These are phyloP conservation scores for Agrilus biguttatus DNA, from an alignment of 2,888 invertebrate genomes.

Conservation along the genomic window DNA sequence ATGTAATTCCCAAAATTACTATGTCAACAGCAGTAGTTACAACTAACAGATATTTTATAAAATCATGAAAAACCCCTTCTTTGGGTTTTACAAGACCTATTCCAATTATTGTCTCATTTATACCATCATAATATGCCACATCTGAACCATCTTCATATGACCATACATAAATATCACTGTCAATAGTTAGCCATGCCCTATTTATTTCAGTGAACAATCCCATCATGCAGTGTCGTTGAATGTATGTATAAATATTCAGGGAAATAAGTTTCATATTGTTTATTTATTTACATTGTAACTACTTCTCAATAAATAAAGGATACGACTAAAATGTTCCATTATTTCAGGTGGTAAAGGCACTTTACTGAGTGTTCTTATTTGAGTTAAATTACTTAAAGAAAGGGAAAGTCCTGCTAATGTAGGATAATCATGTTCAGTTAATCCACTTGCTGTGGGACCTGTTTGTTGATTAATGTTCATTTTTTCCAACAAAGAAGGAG, in stretches of 20 bases:
- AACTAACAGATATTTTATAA: constrained; percentile 81
- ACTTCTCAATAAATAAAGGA: constrained; percentile 37
- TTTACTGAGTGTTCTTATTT: constrained; percentile 67
- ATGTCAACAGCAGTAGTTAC: constrained; percentile 93
- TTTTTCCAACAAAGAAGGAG: constrained; percentile 55
- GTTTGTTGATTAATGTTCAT: constrained; percentile 47
- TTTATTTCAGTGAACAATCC: constrained; percentile 93
- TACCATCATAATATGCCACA: constrained; percentile 91
- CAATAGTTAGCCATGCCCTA: constrained; percentile 93
- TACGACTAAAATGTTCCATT: constrained; percentile 90
- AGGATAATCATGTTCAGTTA: constrained; percentile 85
- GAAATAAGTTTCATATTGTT: constrained; percentile 7
- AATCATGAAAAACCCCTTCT: constrained; percentile 72
- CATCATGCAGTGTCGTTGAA: constrained; percentile 94
- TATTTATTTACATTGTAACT: not conserved
- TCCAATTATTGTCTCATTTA: constrained; percentile 86
- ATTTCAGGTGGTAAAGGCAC: constrained; percentile 87
- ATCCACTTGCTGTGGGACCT: constrained; percentile 75
- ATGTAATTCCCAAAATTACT: constrained; percentile 65
- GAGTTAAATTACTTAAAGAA: constrained; percentile 53
- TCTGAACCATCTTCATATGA: constrained; percentile 91
- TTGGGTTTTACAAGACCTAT: constrained; percentile 86
- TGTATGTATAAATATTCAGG: constrained; percentile 43
- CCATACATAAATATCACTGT: constrained; percentile 97
- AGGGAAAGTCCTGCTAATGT: constrained; percentile 54